These are phyloP conservation scores for Hyperoodon ampullatus DNA, from an alignment of 2,113 vertebrate species.

Conservation along the genomic window DNA sequence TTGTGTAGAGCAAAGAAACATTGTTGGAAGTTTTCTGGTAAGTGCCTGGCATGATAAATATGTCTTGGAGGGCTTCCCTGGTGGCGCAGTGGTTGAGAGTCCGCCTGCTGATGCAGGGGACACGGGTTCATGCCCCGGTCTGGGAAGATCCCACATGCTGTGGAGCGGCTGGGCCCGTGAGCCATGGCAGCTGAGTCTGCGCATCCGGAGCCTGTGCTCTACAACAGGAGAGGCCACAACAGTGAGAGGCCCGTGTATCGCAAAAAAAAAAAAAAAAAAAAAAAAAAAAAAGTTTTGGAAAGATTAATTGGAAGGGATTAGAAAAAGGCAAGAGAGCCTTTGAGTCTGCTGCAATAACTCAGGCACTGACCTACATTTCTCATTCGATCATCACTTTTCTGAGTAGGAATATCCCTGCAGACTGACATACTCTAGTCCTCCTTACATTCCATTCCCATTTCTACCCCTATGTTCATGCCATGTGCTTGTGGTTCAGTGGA, in stretches of 20 bases:
- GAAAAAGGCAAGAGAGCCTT: neutral
- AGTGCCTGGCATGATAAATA: neutral
- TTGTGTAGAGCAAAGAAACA: constrained; percentile 15
- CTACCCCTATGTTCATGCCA: neutral
- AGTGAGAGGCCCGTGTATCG: too few species aligned
- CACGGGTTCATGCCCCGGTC: too few species aligned
- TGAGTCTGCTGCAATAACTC: neutral
- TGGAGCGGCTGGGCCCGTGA: too few species aligned
- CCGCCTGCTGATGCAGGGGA: too few species aligned
- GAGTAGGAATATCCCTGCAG: neutral
- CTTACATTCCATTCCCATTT: neutral
- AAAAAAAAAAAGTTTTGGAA: neutral
- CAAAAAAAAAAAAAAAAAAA: too few species aligned
- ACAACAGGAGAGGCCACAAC: too few species aligned
- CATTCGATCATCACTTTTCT: neutral
- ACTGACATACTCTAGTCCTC: neutral
- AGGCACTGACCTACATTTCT: constrained; percentile 40
- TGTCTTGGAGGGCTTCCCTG: neutral
- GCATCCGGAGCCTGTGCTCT: too few species aligned
- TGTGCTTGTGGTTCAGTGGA: neutral
- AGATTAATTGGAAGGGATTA: constrained; percentile 56
- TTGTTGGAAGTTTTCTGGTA: constrained; percentile 21
- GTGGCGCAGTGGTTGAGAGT: too few species aligned
- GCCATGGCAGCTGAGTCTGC: too few species aligned
- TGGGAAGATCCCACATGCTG: too few species aligned